Conservation (phyloP, 2,888 invertebrate genomes). For the Cepaea hortensis region DNA sequence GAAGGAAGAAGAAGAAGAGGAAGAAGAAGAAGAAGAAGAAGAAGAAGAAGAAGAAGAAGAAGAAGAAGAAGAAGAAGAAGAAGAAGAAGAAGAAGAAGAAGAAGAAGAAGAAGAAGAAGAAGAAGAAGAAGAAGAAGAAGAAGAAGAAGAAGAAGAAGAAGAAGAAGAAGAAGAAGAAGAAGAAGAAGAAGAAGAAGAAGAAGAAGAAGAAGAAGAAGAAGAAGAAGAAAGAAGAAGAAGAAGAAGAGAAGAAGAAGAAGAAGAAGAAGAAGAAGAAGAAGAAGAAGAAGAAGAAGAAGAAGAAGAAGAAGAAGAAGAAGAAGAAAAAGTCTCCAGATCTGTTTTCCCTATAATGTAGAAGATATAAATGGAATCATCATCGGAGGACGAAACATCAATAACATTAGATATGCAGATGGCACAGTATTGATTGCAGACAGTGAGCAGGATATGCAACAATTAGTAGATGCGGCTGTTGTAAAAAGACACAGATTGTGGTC, state of each 20-base stretch:
- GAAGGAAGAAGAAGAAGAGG: neutral
- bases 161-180: slow-evolving; percentile 18
- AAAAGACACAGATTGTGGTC: too few species aligned
- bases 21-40: neutral
- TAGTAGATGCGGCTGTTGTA: too few species aligned
- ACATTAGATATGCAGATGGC: too few species aligned
- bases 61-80: slow-evolving; percentile 3
- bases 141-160: slow-evolving; percentile 9
- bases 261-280: neutral
- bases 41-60: neutral
- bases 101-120: neutral
- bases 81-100: neutral
- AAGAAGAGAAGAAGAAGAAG: slow-evolving; percentile 21
- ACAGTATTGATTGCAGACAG: too few species aligned
- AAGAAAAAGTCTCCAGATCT: too few species aligned
- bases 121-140: slow-evolving; percentile 4
- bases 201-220: slow-evolving; percentile 19
- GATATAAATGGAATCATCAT: too few species aligned
- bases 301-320: neutral
- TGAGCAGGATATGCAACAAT: too few species aligned
- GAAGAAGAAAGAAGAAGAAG: too few species aligned
- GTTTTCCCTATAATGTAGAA: too few species aligned
- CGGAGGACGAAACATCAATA: too few species aligned
- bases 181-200: slow-evolving; percentile 22
- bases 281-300: neutral